These are phyloP conservation scores for Zapus hudsonius DNA, from an alignment of 2,113 vertebrate species.

Conservation along the genomic window DNA sequence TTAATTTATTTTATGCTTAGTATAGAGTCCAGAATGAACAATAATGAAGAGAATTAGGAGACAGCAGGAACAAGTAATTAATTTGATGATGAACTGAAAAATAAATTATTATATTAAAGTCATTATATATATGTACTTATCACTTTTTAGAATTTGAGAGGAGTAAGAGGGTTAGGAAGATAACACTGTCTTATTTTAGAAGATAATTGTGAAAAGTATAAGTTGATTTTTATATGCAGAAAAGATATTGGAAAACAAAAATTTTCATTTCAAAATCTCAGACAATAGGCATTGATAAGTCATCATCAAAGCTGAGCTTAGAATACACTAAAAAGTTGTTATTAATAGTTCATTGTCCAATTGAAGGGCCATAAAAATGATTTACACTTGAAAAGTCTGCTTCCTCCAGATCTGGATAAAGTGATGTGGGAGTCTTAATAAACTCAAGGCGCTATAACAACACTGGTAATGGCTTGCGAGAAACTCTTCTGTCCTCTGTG, in stretches of 20 bases:
- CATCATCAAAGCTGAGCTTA: neutral
- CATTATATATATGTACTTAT: neutral
- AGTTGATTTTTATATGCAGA: slow-evolving; percentile 36
- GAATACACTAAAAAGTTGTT: slow-evolving; percentile 46
- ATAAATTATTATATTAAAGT: slow-evolving; percentile 27
- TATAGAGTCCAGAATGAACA: neutral
- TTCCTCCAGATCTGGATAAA: slow-evolving; percentile 28
- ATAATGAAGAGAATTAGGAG: neutral
- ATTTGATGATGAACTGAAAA: slow-evolving; percentile 56
- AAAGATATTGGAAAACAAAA: slow-evolving; percentile 22
- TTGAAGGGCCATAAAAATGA: slow-evolving; percentile 44
- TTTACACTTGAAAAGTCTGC: slow-evolving; percentile 30
- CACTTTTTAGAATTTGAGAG: slow-evolving; percentile 48
- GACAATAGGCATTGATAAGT: slow-evolving; percentile 39
- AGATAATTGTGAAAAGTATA: neutral
- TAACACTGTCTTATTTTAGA: neutral
- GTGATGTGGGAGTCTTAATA: neutral
- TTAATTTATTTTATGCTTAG: slow-evolving; percentile 4
- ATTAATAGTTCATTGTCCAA: slow-evolving; percentile 37
- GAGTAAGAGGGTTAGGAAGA: neutral
- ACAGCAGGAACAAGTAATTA: neutral
- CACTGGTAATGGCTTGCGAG: neutral
- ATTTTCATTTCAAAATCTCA: neutral
- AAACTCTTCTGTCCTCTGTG: neutral
- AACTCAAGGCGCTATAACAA: neutral